These are phyloP conservation scores for Cenopis cana DNA, from an alignment of 2,888 invertebrate species.

Conservation along the genomic window DNA sequence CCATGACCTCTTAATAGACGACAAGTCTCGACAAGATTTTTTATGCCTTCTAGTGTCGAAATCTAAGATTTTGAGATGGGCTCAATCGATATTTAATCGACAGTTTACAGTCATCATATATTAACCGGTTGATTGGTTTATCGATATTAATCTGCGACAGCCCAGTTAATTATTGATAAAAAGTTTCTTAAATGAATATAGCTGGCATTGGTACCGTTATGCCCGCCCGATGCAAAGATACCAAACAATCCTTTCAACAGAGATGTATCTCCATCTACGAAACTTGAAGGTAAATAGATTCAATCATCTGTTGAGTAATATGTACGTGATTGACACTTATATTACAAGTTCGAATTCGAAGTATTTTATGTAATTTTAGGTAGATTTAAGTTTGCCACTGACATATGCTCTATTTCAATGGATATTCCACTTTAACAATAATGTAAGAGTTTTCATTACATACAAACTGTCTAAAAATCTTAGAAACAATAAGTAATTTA, in stretches of 20 bases:
- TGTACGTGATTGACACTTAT: too few species aligned
- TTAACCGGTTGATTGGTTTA: slow-evolving; percentile 40
- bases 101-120: slow-evolving; percentile 43
- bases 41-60: slow-evolving; percentile 20
- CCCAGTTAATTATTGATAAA: slow-evolving; percentile 33
- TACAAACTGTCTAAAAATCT: too few species aligned
- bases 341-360: too few species aligned
- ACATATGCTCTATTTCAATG: too few species aligned
- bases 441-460: too few species aligned
- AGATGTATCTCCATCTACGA: not conserved
- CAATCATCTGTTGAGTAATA: too few species aligned
- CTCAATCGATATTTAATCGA: slow-evolving; percentile 42
- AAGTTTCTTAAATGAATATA: slow-evolving; percentile 27
- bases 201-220: slow-evolving; percentile 19
- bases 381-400: too few species aligned
- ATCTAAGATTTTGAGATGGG: slow-evolving; percentile 33
- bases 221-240: slow-evolving; percentile 6
- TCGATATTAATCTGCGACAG: slow-evolving; percentile 33
- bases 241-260: not conserved
- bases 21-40: slow-evolving; percentile 39
- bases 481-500: too few species aligned
- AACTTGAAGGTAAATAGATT: not conserved
- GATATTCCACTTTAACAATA: too few species aligned
- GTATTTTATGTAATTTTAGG: too few species aligned
- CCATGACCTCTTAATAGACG: slow-evolving; percentile 35